A percentile compares a stretch with the other conserved stretches of the same genome.
Evolutionary conservation across 2,113 vertebrate genomes (phyloP).

Genomic region (Rhinichthys klamathensis): DNA sequence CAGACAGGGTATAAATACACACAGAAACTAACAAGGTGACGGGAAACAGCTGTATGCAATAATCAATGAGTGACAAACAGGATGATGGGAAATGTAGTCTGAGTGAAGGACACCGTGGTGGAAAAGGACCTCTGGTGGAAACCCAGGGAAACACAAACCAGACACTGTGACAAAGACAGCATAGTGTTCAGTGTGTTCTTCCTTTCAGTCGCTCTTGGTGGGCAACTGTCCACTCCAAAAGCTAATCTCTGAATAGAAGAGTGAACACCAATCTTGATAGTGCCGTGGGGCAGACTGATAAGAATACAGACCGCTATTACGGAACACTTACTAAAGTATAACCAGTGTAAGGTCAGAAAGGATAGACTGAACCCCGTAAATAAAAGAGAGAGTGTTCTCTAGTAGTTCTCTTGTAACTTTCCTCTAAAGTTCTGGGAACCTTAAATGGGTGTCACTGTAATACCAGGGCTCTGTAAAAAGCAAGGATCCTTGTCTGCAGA

Average conservation of each 20-base stretch:
- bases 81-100: too few species aligned
- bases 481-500: constrained; percentile 42
- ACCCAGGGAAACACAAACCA: too few species aligned
- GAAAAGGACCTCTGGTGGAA: too few species aligned
- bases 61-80: too few species aligned
- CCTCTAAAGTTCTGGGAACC: constrained; percentile 17
- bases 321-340: constrained; percentile 44
- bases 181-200: neutral
- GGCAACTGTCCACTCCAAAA: neutral
- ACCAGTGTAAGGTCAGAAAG: constrained; percentile 15
- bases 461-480: constrained; percentile 22
- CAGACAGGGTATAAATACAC: too few species aligned
- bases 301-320: constrained; percentile 57
- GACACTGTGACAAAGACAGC: too few species aligned
- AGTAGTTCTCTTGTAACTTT: constrained; percentile 11
- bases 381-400: neutral
- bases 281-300: constrained; percentile 72
- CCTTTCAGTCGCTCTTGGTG: neutral
- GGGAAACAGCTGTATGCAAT: too few species aligned
- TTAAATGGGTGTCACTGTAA: constrained; percentile 44
- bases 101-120: too few species aligned
- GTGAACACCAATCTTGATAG: constrained; percentile 60
- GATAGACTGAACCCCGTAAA: neutral
- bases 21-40: too few species aligned
- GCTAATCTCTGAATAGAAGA: constrained; percentile 8